Base-by-base conservation (phyloP, 2,888 invertebrate species). In the Metopia argyrocephala region DNA sequence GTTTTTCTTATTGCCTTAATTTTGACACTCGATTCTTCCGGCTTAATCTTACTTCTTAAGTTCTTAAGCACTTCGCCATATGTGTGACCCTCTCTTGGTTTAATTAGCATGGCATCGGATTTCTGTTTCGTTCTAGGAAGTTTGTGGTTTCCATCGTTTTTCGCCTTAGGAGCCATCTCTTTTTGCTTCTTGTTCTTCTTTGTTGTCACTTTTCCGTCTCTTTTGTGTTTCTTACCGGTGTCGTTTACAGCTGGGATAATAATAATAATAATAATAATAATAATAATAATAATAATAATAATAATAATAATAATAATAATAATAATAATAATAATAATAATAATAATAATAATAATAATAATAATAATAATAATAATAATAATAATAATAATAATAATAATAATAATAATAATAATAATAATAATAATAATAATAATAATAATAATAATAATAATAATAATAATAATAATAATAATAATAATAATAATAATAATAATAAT, bases 251-350 rank as follows among this genome's bases (percentile, higher is more conserved):
- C 12, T 6, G 12, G 46, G 46, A 46, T 46, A 46, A 46, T 46
- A 46, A 46, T 46, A 46, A 46, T 46, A 46, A 46, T 46, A 46
- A 46, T n/a, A 46, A 46, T 46, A 46, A 46, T 46, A 46, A 46
- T 46, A 46, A 46, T 46, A 46, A 46, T 46, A 46, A 46, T 46
- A 46, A 46, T 46, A 46, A 46, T 46, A 46, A 46, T 46, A 46
- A 46, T 46, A 46, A 46, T 46, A 46, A 46, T 46, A 46, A 46
- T 46, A 46, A 46, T 46, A 46, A 46, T 46, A 46, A 46, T 46
- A 46, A 46, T 46, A 46, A 46, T 46, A 46, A 46, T 46, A 46
- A 46, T 46, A 46, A 46, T 46, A 46, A 46, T 46, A 46, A 46
- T 46, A 46, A 46, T 46, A 46, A 46, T 46, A 46, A 46, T 46